Evolutionary conservation across 2,888 invertebrate genomes (phyloP), one percentile per base, ranked within the genome.

Genomic region (Biston betularia): DNA sequence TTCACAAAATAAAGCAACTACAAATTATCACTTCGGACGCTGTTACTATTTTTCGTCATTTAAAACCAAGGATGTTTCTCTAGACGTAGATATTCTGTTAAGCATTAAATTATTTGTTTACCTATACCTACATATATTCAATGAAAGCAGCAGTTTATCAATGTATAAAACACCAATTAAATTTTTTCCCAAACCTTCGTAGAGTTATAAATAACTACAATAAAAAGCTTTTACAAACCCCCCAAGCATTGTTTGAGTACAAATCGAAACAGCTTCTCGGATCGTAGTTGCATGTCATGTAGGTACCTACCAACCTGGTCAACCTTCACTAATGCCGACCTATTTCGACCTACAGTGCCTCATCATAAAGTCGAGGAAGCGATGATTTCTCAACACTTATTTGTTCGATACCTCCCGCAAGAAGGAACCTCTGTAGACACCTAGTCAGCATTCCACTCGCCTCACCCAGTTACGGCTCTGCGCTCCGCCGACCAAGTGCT

Each of bases 401-500:
- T 62, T 65, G 56, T 48, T 11, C 61, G 55, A 54, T 82, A 83
- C 84, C 86, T 83, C 84, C 84, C 83, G 53, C 44, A 65, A 59
- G 60, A 84, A 82, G 81, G 82, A 81, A 84, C 83, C 81, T 82
- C 77, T 78, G 80, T 81, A 78, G 82, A 80, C 74, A 79, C 79
- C 79, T 82, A 83, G 86, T 80, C 86, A 86, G 88, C 89, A 89
- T 89, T 89, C 89, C 89, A 80, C 82, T 82, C 86, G 88, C 82
- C 89, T 92, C 92, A 91, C 92, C 93, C 93, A 93, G 92, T 90
- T 93, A 92, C 92, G 90, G 91, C 89, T 88, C 86, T 92, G 90
- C 85, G 86, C 87, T 38, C 90, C 90, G 86, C 86, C 85, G 87
- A 85, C 84, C 81, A 83, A 81, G 94, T 93, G 94, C 89, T 94